A percentile compares a stretch with the other conserved stretches of the same genome.
These are phyloP conservation scores for Aphaenogaster rudis DNA, from an alignment of 1,140 invertebrate species.

Conservation along the genomic window DNA sequence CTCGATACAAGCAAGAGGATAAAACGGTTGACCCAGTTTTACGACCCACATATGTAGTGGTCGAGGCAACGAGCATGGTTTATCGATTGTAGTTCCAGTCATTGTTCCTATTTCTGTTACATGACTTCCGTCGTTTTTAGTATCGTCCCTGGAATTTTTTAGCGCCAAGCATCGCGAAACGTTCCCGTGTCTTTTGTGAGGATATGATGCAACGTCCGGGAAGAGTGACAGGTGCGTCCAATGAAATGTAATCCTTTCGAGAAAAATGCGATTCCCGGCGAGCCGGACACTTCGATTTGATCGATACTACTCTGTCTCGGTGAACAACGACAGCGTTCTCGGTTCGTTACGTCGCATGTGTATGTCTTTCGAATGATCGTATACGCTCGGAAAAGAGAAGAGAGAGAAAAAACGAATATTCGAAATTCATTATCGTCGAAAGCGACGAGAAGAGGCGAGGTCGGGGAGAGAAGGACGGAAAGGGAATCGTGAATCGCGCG, in stretches of 20 bases:
- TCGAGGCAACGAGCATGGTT: conserved; percentile 2
- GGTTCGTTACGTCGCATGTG: neutral
- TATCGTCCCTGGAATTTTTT: conserved; percentile 19
- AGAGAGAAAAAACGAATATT: neutral
- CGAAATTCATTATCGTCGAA: conserved; percentile 46
- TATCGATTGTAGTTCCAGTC: conserved; percentile 45
- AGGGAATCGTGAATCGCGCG: conserved; percentile 2
- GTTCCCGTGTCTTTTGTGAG: neutral
- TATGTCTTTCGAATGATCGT: neutral
- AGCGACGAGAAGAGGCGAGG: neutral
- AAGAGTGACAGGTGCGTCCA: conserved; percentile 31
- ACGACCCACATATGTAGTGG: neutral
- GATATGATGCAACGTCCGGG: neutral
- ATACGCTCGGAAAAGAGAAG: neutral
- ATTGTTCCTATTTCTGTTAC: conserved; percentile 44
- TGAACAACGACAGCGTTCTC: neutral
- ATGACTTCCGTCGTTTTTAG: conserved; percentile 41
- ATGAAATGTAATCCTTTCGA: conserved; percentile 26
- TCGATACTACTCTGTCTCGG: conserved; percentile 23
- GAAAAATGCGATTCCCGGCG: neutral
- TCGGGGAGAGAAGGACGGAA: neutral
- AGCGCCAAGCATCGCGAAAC: neutral
- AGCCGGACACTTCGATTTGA: conserved; percentile 21
- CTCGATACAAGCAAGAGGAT: conserved; percentile 38
- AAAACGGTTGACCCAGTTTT: conserved; percentile 47